A percentile compares a stretch with the other conserved stretches of the same genome.
Evolutionary conservation across 2,113 vertebrate species (phyloP).

Genomic region (Antennarius striatus): DNA sequence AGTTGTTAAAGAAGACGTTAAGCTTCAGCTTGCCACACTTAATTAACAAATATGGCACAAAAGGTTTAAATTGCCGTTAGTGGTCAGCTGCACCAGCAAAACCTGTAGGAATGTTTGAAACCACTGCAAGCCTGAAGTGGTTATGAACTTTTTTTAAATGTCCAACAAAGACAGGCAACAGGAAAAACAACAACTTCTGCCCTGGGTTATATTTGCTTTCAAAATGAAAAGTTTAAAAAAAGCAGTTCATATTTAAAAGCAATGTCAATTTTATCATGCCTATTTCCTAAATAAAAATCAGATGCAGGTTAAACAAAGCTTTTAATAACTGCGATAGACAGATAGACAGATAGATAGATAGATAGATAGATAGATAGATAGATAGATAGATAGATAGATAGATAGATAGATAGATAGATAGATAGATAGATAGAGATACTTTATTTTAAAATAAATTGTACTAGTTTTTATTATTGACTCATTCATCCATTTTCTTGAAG

Average conservation of each 20-base stretch:
- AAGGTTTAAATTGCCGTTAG: conserved; percentile 55
- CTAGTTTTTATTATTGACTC: no score
- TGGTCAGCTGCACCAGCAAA: conserved; percentile 40
- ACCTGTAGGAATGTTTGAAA: conserved; percentile 43
- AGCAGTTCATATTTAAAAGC: no score
- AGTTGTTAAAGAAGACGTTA: conserved; percentile 11
- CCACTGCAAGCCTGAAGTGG: conserved; percentile 41
- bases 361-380: no score
- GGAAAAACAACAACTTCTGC: neutral
- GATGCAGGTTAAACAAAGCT: neutral
- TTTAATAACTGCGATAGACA: no score
- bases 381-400: no score
- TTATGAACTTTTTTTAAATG: conserved; percentile 8
- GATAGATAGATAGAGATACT: no score
- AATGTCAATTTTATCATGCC: neutral
- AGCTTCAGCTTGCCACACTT: conserved; percentile 12
- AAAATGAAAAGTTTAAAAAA: neutral
- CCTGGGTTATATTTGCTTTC: neutral
- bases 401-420: no score
- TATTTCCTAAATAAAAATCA: neutral
- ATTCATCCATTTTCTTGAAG: no score
- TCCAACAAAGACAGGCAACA: conserved; percentile 8
- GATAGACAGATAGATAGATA: no score
- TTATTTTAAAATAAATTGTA: no score
- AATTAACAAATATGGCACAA: neutral